Evolutionary conservation across 2,888 invertebrate species (phyloP).

Genomic region (Tachina lurida): DNA sequence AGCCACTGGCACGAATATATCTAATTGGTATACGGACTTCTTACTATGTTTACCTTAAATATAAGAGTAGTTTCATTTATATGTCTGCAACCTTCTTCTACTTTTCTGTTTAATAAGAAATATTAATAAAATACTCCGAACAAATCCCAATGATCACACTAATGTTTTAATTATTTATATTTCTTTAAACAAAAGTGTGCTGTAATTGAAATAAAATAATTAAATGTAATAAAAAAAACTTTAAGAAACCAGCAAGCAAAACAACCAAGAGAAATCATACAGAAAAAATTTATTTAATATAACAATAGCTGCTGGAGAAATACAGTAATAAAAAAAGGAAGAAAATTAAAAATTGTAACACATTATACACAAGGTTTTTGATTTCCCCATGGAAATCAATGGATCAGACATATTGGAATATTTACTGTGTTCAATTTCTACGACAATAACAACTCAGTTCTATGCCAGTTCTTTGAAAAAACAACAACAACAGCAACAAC

Average conservation of each 20-base stretch:
- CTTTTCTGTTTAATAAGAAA: too few species aligned
- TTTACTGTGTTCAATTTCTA: slow-evolving; percentile 46
- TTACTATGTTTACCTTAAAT: too few species aligned
- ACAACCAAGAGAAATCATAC: not conserved
- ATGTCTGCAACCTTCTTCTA: too few species aligned
- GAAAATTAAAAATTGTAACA: slow-evolving; percentile 32
- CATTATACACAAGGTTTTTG: slow-evolving; percentile 53
- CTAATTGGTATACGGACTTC: too few species aligned
- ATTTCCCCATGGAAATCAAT: slow-evolving; percentile 70
- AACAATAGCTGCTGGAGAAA: slow-evolving; percentile 26
- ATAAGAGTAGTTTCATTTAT: too few species aligned
- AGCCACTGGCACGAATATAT: too few species aligned
- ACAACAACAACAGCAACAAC: not conserved
- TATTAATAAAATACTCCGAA: too few species aligned
- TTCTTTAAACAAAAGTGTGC: too few species aligned
- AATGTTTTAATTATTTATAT: too few species aligned
- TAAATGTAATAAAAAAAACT: not conserved
- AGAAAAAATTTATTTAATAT: slow-evolving; percentile 32
- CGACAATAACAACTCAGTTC: slow-evolving; percentile 38
- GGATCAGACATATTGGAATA: slow-evolving; percentile 60
- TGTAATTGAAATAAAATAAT: not conserved
- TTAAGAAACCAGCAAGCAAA: not conserved
- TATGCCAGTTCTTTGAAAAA: slow-evolving; percentile 35
- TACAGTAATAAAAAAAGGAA: not conserved
- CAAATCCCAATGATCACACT: too few species aligned